Conservation (phyloP, 2,888 invertebrate species). For the Poecilobothrus nobilitatus region DNA sequence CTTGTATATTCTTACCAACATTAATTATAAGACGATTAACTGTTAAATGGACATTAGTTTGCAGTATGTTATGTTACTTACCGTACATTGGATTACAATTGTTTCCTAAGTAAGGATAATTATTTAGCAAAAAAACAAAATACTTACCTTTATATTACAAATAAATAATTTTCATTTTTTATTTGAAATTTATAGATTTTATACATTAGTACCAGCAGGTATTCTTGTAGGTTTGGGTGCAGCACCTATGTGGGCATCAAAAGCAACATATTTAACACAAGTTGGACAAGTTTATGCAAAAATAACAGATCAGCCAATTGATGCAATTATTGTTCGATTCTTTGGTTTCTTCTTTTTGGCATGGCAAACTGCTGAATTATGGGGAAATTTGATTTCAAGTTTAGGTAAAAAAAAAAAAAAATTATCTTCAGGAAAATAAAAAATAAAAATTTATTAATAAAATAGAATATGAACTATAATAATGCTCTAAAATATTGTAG, state of each 20-base stretch:
- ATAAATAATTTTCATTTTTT: no score
- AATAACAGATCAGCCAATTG: conserved; percentile 74
- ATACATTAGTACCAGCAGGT: conserved; percentile 86
- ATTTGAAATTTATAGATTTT: conserved; percentile 50
- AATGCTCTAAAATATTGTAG: conserved; percentile 50
- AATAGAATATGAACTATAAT: neutral
- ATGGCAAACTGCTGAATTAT: conserved; percentile 92
- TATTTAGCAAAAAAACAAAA: neutral
- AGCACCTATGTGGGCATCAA: conserved; percentile 98
- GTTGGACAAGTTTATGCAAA: conserved; percentile 86
- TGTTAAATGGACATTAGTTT: conserved; percentile 91
- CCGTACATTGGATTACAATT: conserved; percentile 93
- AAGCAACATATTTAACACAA: conserved; percentile 93
- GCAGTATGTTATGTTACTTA: conserved; percentile 87
- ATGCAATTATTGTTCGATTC: conserved; percentile 90
- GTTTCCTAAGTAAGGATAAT: conserved; percentile 54
- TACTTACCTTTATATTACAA: no score
- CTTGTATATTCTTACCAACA: conserved; percentile 92
- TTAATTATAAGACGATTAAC: conserved; percentile 87
- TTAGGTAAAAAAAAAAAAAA: conserved; percentile 42
- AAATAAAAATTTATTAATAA: neutral
- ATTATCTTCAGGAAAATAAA: neutral
- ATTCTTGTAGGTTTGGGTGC: conserved; percentile 91
- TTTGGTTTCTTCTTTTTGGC: conserved; percentile 98
- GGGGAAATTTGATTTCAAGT: conserved; percentile 95